Conservation (phyloP, 2,888 invertebrate species). For the Athalia rosae region DNA sequence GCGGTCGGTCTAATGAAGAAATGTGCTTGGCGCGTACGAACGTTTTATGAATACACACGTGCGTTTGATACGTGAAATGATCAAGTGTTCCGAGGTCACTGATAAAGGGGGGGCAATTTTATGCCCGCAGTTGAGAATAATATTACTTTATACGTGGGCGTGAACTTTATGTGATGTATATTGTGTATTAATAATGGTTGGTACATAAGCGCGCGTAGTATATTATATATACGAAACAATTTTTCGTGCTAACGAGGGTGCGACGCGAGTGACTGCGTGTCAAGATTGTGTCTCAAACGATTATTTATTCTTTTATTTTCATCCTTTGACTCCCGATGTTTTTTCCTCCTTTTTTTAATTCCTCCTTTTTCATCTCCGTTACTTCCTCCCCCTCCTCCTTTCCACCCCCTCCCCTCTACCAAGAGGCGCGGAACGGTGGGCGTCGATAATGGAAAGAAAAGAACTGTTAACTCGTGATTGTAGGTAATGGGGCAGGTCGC, state of each 20-base stretch:
- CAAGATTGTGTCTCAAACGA: neutral
- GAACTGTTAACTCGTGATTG: conserved; percentile 41
- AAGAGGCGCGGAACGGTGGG: conserved; percentile 45
- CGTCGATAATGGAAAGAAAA: conserved; percentile 41
- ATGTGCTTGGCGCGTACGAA: too few relatives aligned
- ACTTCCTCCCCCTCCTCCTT: conserved; percentile 3
- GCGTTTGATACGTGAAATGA: too few relatives aligned
- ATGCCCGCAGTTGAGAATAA: too few relatives aligned
- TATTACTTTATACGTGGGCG: too few relatives aligned
- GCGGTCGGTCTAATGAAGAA: too few relatives aligned
- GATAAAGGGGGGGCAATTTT: too few relatives aligned
- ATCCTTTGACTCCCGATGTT: neutral
- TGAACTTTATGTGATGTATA: too few relatives aligned
- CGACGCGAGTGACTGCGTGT: conserved; percentile 19
- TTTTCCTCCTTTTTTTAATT: neutral
- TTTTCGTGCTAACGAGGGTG: conserved; percentile 17
- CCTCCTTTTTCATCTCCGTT: too few relatives aligned
- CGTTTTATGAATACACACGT: too few relatives aligned
- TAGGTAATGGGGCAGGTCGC: too few relatives aligned
- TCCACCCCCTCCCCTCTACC: conserved; percentile 11
- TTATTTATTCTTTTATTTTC: neutral
- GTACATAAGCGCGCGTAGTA: neutral
- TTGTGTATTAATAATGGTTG: too few relatives aligned
- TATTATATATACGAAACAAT: neutral
- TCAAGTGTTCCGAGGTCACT: too few relatives aligned